Evolutionary conservation across 2,113 vertebrate species (phyloP).

Genomic region (Campylomormyrus tamandua): DNA sequence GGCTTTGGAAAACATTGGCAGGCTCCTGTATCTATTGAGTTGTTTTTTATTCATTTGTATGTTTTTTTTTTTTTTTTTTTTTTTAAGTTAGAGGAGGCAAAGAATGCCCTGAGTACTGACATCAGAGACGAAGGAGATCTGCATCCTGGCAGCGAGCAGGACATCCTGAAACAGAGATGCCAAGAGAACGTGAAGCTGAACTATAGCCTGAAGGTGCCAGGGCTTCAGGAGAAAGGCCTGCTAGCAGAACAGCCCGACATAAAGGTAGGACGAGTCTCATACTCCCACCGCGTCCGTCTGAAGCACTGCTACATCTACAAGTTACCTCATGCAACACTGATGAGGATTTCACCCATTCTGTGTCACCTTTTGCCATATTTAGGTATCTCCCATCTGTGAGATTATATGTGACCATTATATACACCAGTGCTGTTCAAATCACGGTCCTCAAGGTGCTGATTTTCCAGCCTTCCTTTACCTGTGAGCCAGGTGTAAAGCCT

Average conservation of each 20-base stretch:
- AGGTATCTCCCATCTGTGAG: not conserved
- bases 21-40: not conserved
- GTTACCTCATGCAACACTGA: not conserved
- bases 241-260: constrained; percentile 64
- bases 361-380: not conserved
- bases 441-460: not conserved
- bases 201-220: constrained; percentile 60
- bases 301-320: not conserved
- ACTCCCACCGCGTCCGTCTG: not conserved
- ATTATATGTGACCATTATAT: not conserved
- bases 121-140: constrained; percentile 55
- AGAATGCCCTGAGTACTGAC: constrained; percentile 38
- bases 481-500: not conserved
- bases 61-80: not conserved
- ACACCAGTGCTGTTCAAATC: not conserved
- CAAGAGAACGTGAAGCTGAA: constrained; percentile 70
- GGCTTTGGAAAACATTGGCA: not conserved
- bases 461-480: not conserved
- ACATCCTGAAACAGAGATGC: constrained; percentile 69
- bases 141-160: constrained; percentile 64
- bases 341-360: not conserved
- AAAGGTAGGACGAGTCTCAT: constrained; percentile 55
- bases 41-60: constrained; percentile 22
- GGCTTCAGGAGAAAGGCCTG: constrained; percentile 56
- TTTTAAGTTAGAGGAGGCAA: constrained; percentile 56